phyloP scores from a whole-genome alignment of 2,888 invertebrate genomes.

The Noctua comes region DNA sequence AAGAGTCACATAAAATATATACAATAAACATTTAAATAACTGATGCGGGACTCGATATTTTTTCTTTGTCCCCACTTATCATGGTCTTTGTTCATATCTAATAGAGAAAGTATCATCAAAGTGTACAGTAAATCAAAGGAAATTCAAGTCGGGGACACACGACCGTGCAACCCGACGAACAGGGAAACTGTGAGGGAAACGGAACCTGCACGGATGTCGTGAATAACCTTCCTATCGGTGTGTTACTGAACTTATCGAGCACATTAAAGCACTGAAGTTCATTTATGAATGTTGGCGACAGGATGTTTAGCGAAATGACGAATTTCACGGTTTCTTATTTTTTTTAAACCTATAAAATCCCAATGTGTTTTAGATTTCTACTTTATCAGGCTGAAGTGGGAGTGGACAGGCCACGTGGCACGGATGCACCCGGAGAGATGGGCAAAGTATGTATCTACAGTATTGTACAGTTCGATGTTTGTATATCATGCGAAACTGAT shows the following conservation, averaged over 20 bases:
- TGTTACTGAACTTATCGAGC: constrained; percentile 37
- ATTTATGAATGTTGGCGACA: constrained; percentile 34
- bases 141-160: constrained; percentile 53
- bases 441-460: too few species aligned
- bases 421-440: too few species aligned
- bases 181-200: constrained; percentile 55
- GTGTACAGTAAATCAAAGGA: constrained; percentile 65
- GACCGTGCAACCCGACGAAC: constrained; percentile 36
- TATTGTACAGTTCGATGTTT: too few species aligned
- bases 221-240: constrained; percentile 27
- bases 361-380: neutral
- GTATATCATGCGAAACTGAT: too few species aligned
- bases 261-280: constrained; percentile 40
- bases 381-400: too few species aligned
- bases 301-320: neutral
- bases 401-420: too few species aligned
- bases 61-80: constrained; percentile 18
- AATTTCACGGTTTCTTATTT: neutral
- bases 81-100: constrained; percentile 31
- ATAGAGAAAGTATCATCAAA: constrained; percentile 58
- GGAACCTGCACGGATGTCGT: constrained; percentile 59
- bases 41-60: constrained; percentile 32
- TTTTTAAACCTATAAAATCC: neutral
- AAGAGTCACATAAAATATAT: constrained; percentile 15
- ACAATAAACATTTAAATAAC: constrained; percentile 32